phyloP scores from a whole-genome alignment of 2,797 vertebrate species.

The Typhlichthys subterraneus region DNA sequence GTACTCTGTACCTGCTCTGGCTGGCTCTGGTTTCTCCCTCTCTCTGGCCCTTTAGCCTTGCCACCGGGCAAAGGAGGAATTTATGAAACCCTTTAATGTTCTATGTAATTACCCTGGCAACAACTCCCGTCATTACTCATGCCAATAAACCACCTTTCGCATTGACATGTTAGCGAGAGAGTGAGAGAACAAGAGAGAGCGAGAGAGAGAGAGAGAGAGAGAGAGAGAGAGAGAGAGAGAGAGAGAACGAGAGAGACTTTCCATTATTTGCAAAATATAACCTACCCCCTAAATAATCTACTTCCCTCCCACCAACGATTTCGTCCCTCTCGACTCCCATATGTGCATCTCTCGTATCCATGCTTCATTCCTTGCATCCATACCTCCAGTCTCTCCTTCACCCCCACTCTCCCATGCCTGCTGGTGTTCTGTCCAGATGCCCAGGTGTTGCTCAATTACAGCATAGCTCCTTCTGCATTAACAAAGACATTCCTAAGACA shows the following conservation, averaged over 20 bases:
- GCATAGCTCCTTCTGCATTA: conserved; percentile 66
- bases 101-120: conserved; percentile 83
- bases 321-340: conserved; percentile 14
- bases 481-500: conserved; percentile 64
- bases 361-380: conserved; percentile 33
- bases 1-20: conserved; percentile 36
- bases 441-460: conserved; percentile 75
- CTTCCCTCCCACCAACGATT: conserved; percentile 1
- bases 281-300: conserved; percentile 3
- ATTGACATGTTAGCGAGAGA: conserved; percentile 72
- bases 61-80: conserved; percentile 76
- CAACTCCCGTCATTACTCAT: conserved; percentile 78
- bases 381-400: conserved; percentile 28
- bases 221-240: conserved; percentile 30
- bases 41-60: conserved; percentile 68
- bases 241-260: conserved; percentile 15
- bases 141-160: conserved; percentile 75
- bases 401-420: conserved; percentile 22
- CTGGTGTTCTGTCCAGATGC: conserved; percentile 68
- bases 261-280: conserved; percentile 9
- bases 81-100: conserved; percentile 82
- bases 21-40: conserved; percentile 23
- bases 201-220: background rate
- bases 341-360: conserved; percentile 45
- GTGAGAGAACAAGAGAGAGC: conserved; percentile 49